Conservation (phyloP, 2,113 vertebrate genomes). For the Thamnophis sirtalis region DNA sequence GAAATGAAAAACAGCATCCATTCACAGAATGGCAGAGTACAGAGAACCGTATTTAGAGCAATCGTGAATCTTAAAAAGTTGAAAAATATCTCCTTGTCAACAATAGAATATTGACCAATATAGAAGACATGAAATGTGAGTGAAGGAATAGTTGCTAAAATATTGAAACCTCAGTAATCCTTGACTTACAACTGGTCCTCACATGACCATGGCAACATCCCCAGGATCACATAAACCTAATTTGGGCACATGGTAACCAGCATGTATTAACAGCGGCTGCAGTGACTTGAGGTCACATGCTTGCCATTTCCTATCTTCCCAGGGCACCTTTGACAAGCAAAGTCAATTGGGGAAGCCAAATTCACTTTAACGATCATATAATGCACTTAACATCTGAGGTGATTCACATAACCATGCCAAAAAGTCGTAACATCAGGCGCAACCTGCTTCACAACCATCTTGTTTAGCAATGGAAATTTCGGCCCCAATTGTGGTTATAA, state of each 20-base stretch:
- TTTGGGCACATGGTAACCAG: not conserved
- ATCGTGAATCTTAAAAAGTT: slow-evolving; percentile 37
- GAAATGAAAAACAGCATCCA: slow-evolving; percentile 11
- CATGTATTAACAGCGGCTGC: not conserved
- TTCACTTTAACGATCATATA: not conserved
- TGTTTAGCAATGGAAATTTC: not conserved
- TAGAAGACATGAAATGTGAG: slow-evolving; percentile 29
- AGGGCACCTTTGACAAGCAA: not conserved
- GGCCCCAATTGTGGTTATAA: not conserved
- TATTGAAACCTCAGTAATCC: slow-evolving; percentile 41
- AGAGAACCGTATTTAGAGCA: slow-evolving; percentile 44
- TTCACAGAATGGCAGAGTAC: slow-evolving; percentile 25
- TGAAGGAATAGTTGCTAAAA: slow-evolving; percentile 49
- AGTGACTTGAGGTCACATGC: not conserved
- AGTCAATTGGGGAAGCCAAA: not conserved
- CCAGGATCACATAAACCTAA: not conserved
- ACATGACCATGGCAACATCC: not conserved
- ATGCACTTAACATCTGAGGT: not conserved
- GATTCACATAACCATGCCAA: not conserved
- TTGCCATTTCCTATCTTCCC: not conserved
- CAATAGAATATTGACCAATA: slow-evolving; percentile 36
- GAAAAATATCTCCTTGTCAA: slow-evolving; percentile 27
- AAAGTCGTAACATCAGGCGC: too few species aligned
- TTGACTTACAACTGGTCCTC: not conserved
- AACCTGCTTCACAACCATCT: not conserved